Conservation (phyloP, 2,888 invertebrate genomes). For the Papilio gigon region DNA sequence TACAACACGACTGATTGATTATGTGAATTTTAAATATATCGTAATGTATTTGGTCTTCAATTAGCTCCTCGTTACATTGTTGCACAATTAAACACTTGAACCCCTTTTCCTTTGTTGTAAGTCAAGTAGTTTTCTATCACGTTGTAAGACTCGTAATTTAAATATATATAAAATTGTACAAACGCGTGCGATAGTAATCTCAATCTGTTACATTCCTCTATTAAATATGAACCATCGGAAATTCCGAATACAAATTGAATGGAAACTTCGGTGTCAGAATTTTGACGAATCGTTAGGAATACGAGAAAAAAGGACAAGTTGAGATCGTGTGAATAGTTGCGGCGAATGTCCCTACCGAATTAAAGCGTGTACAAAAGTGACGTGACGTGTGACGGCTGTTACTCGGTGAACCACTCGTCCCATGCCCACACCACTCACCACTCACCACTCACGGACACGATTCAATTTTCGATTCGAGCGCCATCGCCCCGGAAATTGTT, state of each 20-base stretch:
- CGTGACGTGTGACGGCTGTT: constrained; percentile 27
- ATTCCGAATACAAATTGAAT: neutral
- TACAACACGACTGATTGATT: constrained; percentile 1
- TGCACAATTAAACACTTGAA: neutral
- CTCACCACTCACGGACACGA: constrained; percentile 44
- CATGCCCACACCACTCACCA: constrained; percentile 35
- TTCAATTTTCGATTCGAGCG: constrained; percentile 53
- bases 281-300: neutral
- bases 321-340: constrained; percentile 14
- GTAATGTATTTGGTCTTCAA: constrained; percentile 1
- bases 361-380: constrained; percentile 28
- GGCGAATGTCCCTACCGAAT: constrained; percentile 13
- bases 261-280: neutral
- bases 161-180: no score
- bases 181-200: no score
- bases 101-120: neutral
- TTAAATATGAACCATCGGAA: neutral
- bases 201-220: neutral
- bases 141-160: no score
- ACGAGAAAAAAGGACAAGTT: constrained; percentile 12
- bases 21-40: neutral
- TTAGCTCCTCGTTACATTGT: neutral
- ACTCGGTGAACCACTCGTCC: constrained; percentile 18
- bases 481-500: constrained; percentile 53
- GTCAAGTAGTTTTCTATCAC: neutral